Conservation (phyloP, 2,888 invertebrate species). For the Bembecia ichneumoniformis region DNA sequence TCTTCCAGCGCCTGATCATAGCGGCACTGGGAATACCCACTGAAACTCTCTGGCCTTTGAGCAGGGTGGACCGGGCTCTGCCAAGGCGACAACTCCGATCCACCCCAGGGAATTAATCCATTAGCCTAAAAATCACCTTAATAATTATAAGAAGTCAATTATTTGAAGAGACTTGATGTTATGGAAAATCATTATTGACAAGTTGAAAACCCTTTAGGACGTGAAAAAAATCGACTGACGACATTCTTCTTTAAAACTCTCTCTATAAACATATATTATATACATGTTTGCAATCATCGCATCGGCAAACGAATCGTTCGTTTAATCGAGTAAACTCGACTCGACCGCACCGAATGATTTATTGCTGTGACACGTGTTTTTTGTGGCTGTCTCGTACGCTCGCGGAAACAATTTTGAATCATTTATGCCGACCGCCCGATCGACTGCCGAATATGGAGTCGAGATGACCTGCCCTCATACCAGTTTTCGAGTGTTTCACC, state of each 20-base stretch:
- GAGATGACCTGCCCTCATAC: slow-evolving; percentile 28
- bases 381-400: slow-evolving; percentile 44
- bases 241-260: slow-evolving; percentile 63
- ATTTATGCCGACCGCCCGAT: slow-evolving; percentile 63
- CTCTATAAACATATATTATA: slow-evolving; percentile 47
- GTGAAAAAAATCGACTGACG: slow-evolving; percentile 39
- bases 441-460: slow-evolving; percentile 39
- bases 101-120: too few relatives aligned
- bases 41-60: too few relatives aligned
- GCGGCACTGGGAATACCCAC: too few relatives aligned
- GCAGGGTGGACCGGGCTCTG: too few relatives aligned
- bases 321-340: slow-evolving; percentile 64
- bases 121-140: too few relatives aligned
- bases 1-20: too few relatives aligned
- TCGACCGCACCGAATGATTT: slow-evolving; percentile 60
- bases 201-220: slow-evolving; percentile 13
- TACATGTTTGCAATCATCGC: slow-evolving; percentile 45
- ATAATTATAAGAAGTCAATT: too few relatives aligned
- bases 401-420: slow-evolving; percentile 69
- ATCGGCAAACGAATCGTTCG: slow-evolving; percentile 61
- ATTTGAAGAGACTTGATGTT: neutral
- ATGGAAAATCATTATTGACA: neutral
- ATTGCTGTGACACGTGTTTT: slow-evolving; percentile 68
- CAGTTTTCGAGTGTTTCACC: slow-evolving; percentile 47
- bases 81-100: too few relatives aligned